Conservation (phyloP, 1,140 invertebrate genomes). For the Drosophila varians region DNA sequence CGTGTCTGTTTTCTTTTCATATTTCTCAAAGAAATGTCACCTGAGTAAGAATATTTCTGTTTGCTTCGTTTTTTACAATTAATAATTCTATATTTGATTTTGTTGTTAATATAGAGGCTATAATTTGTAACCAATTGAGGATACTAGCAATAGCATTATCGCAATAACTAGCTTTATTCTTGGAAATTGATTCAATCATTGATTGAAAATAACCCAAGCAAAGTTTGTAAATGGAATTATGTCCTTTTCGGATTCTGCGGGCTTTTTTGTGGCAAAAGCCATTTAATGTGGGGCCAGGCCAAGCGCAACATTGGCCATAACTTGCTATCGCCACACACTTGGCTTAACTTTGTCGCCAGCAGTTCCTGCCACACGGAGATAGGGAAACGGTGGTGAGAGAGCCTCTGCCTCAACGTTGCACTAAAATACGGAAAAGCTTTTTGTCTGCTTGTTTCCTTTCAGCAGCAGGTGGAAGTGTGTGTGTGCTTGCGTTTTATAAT, state of each 20-base stretch:
- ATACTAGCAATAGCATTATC: no score
- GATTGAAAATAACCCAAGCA: no score
- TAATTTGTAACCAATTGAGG: no score
- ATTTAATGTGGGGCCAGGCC: conserved; percentile 68
- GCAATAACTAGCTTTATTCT: no score
- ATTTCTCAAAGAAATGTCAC: not conserved
- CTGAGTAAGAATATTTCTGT: no score
- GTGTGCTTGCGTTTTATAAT: conserved; percentile 68
- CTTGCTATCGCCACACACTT: conserved; percentile 40
- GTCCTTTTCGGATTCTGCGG: not conserved
- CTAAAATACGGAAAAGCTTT: conserved; percentile 70
- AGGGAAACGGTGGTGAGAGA: not conserved
- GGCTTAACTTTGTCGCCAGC: conserved; percentile 35
- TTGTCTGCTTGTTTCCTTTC: conserved; percentile 36
- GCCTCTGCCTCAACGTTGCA: no score
- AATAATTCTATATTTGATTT: not conserved
- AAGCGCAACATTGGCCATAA: conserved; percentile 40
- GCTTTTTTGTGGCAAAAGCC: conserved; percentile 22
- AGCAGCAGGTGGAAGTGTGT: not conserved
- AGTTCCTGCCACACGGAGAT: not conserved
- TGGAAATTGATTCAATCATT: no score
- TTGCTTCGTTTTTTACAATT: no score
- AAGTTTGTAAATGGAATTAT: conserved; percentile 16
- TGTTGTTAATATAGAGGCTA: not conserved
- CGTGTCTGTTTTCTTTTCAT: conserved; percentile 1